Base-by-base conservation (phyloP, 2,888 invertebrate species). In the Eristalinus sepulchralis region DNA sequence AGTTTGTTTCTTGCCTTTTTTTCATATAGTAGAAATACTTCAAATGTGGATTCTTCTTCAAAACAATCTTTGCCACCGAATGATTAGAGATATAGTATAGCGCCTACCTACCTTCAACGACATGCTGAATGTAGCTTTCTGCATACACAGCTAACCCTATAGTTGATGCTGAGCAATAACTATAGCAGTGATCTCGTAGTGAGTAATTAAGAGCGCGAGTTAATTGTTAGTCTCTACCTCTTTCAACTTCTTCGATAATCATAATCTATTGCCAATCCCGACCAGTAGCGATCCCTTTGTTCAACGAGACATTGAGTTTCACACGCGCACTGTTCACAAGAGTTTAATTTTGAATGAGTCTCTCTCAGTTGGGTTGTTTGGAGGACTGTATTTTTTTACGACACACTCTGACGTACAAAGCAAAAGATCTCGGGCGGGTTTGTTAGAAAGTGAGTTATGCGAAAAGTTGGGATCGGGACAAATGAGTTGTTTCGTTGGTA, bases 61-160 rank as follows among this genome's bases (percentile, higher is more conserved):
- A 57, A 57, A 57, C 57, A 27, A 24, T 13, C 53, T 5, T 5
- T 13, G 17, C 1, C 39, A 53, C 57, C 22, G 11, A 24, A 22
- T 24, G 11, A 57, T 24, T 67, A 33, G 13, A 68, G 22, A 1
- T 55, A 8, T 4, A 59, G 6, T 34, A 24, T 9, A 11, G 9
- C 13, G 17, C 5, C 10, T 17, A 79, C 85, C 73, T 78, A 77
- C 85, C 85, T 85, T 85, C 17, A 85, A 73, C 67, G 85, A 85
- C 85, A 85, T 85, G 53, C 11, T 55, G 22, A 31, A n/a, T 33
- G 36, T 11, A 55, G 34, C n/a, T 59, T 24, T 62, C 60, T 22
- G 60, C 11, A 55, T 63, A 68, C 62, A 47, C 53, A 72, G 39
- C 36, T 33, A 60, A 59, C 11, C 27, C 13, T 33, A 36, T 62